Conservation (phyloP, 1,140 invertebrate species). For the Cydia amplana region DNA sequence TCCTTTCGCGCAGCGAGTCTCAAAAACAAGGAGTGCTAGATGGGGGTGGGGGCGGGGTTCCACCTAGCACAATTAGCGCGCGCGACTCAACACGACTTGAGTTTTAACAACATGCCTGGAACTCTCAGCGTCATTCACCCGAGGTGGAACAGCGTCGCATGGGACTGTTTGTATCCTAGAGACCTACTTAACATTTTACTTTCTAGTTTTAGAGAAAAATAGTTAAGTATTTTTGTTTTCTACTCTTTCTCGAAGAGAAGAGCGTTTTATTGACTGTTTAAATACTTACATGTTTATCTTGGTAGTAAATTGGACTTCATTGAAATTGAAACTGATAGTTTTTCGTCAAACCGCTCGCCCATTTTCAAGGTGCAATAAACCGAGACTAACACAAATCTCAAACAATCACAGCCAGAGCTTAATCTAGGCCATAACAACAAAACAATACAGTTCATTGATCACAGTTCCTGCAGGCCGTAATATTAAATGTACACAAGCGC, state of each 20-base stretch:
- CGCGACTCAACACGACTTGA: conserved; percentile 74
- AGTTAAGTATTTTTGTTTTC: background rate
- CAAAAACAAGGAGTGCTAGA: conserved; percentile 69
- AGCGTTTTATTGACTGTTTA: background rate
- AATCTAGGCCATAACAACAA: conserved; percentile 15
- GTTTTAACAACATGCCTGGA: conserved; percentile 72
- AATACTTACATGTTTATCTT: background rate
- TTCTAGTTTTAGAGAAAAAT: background rate
- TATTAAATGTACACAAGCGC: conserved; percentile 25
- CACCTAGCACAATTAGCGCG: conserved; percentile 74
- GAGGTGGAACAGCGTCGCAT: conserved; percentile 49
- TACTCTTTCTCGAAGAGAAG: background rate
- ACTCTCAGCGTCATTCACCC: conserved; percentile 72
- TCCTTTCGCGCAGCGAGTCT: conserved; percentile 59
- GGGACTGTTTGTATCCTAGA: conserved; percentile 47
- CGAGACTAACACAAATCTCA: background rate
- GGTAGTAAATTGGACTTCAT: background rate
- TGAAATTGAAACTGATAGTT: too few species aligned
- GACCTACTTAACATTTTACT: conserved; percentile 44
- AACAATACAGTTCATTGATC: conserved; percentile 22
- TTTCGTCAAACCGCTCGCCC: background rate
- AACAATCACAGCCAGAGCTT: background rate
- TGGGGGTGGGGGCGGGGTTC: conserved; percentile 46
- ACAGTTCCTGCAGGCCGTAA: background rate
- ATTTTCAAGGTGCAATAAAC: background rate